Conservation (phyloP, 2,797 vertebrate genomes). For the Labroides dimidiatus region DNA sequence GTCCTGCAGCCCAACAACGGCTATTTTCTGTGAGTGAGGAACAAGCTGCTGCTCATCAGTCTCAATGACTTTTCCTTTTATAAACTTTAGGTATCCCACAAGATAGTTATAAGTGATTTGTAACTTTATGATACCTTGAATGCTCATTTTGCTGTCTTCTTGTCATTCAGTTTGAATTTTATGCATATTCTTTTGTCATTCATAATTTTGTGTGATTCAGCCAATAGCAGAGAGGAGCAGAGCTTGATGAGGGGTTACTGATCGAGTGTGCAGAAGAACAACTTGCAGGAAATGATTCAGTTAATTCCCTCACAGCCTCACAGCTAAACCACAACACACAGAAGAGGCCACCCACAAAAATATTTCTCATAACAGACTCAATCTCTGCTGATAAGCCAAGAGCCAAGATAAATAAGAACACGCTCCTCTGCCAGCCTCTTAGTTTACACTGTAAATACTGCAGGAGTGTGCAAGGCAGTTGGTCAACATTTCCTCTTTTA, state of each 20-base stretch:
- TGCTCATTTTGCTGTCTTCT: too few species aligned
- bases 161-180: fast-evolving
- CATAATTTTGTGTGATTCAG: not conserved
- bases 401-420: slow-evolving; percentile 83
- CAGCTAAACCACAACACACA: slow-evolving; percentile 55
- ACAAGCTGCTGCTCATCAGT: not conserved
- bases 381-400: slow-evolving; percentile 77
- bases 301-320: slow-evolving; percentile 44
- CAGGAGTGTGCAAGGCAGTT: slow-evolving; percentile 56
- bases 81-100: too few species aligned
- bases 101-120: too few species aligned
- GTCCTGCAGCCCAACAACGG: too few species aligned
- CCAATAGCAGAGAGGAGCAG: not conserved
- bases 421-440: slow-evolving; percentile 71
- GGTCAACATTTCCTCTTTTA: slow-evolving; percentile 68
- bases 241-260: slow-evolving; percentile 1
- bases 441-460: slow-evolving; percentile 75
- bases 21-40: not conserved
- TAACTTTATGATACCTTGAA: too few species aligned
- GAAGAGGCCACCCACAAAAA: slow-evolving; percentile 80
- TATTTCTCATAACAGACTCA: slow-evolving; percentile 78
- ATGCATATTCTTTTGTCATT: not conserved
- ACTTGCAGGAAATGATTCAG: slow-evolving; percentile 23
- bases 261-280: slow-evolving; percentile 9
- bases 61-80: not conserved